Percentiles rank a stretch among this genome's conserved stretches.
phyloP scores from a whole-genome alignment of 2,888 invertebrate genomes.

The Ichneumon xanthorius region DNA sequence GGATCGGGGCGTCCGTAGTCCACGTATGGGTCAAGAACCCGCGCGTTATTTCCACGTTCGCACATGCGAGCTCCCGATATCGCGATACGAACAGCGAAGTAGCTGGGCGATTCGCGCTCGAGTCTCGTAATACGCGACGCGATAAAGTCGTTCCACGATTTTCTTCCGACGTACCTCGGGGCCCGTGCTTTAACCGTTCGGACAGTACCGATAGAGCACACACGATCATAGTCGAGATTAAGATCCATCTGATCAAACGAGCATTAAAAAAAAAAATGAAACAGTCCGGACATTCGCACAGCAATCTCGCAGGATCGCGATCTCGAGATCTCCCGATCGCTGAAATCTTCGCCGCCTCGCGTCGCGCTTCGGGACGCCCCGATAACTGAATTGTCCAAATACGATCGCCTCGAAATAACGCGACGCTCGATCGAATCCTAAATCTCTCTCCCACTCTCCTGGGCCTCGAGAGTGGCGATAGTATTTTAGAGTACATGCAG shows the following conservation, averaged over 20 bases:
- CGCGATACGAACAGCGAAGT: conserved; percentile 46
- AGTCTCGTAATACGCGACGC: conserved; percentile 28
- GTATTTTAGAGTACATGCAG: conserved; percentile 1
- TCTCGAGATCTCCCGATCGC: conserved; percentile 38
- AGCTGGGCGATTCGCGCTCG: conserved; percentile 7
- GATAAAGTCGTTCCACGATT: conserved; percentile 26
- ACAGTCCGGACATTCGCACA: not conserved
- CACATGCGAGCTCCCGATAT: conserved; percentile 44
- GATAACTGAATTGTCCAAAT: conserved; percentile 15
- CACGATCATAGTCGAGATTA: conserved; percentile 38
- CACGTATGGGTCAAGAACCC: conserved; percentile 74
- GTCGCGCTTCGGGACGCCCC: not conserved
- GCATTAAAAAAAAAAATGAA: not conserved
- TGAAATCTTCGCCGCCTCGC: conserved; percentile 10
- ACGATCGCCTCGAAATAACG: conserved; percentile 22
- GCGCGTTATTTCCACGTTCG: conserved; percentile 53
- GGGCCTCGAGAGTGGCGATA: conserved; percentile 4
- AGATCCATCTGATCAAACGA: conserved; percentile 23
- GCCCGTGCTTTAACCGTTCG: conserved; percentile 9
- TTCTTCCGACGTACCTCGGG: not conserved
- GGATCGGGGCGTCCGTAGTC: conserved; percentile 25
- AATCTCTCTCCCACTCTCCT: conserved; percentile 13
- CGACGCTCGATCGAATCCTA: conserved; percentile 27
- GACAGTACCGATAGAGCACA: conserved; percentile 19
- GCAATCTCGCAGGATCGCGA: conserved; percentile 29